These are phyloP conservation scores for Pteromalus puparum DNA, from an alignment of 1,140 invertebrate species.

Conservation along the genomic window DNA sequence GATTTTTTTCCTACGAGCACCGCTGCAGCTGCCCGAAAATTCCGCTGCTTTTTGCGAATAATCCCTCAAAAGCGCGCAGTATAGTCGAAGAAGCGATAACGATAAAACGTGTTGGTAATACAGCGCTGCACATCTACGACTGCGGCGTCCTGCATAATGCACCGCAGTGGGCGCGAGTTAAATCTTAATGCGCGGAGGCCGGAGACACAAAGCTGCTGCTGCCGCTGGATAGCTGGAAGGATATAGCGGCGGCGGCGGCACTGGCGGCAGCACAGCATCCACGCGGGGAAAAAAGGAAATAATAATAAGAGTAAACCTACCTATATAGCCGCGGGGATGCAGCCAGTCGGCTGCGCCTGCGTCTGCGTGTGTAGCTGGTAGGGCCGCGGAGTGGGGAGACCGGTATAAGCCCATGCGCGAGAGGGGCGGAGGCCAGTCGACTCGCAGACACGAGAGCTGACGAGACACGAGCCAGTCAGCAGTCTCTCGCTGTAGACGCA, in stretches of 20 bases:
- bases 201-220: not conserved
- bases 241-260: not conserved
- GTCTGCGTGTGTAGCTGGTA: not conserved
- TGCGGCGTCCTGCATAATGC: not conserved
- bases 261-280: not conserved
- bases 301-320: not conserved
- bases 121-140: too few species aligned
- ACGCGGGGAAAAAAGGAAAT: not conserved
- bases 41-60: not conserved
- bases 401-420: slow-evolving; percentile 67
- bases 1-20: not conserved
- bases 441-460: slow-evolving; percentile 56
- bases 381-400: slow-evolving; percentile 54
- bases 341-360: too few species aligned
- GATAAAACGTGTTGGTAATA: too few species aligned
- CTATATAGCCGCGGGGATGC: too few species aligned
- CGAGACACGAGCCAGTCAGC: not conserved
- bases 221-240: too few species aligned
- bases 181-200: not conserved
- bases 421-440: slow-evolving; percentile 72
- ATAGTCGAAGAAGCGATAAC: too few species aligned
- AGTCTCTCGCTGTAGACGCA: too few species aligned
- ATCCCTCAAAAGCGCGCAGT: not conserved
- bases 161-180: not conserved
- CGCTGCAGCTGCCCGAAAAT: not conserved